Evolutionary conservation across 2,888 invertebrate genomes (phyloP), one percentile per base, ranked within the genome.

Genomic region (Meta bourneti): DNA sequence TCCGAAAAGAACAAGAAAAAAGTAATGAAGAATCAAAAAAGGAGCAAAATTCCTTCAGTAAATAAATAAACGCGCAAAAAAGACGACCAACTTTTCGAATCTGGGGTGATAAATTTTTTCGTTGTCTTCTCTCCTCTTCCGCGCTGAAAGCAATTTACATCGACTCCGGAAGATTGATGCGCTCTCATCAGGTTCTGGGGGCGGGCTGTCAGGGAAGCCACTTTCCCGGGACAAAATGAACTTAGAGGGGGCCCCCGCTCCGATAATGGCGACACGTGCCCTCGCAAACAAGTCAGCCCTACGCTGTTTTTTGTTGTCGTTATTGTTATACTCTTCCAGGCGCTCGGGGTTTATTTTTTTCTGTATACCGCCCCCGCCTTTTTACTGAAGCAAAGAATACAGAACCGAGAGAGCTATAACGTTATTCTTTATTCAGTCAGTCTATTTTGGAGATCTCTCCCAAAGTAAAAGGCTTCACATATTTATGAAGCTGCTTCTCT

Each of bases 161-260:
- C 87, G 91, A 87, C 91, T 86, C 51, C 9, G 71, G 52, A 91
- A 91, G 91, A 91, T 91, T 91, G 91, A 91, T 91, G 91, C 77
- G 71, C 82, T 87, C 87, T 91, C 86, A 91, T 91, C 91, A 82
- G 82, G 74, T 34, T 34, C 34, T 34, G 86, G 70, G 71, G 82
- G 52, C 75, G 51, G 9, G 61, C 83, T 90, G 78, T 77, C 83
- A 84, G 51, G 83, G 84, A 83, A 70, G 75, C 77, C 34, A 52
- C 77, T 80, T 87, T 72, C 71, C 20, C 20, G 16, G 19, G 70
- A 89, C 89, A 81, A 89, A 82, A 89, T 82, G 89, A 89, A 89
- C 89, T 89, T 78, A 78, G 48, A 34, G 19, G 51, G 83, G 83
- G 70, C 54, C 84, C 74, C 72, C 11, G 72, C 71, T 83, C 77